Conservation (phyloP, 2,888 invertebrate genomes). For the Acholoe squamosa region DNA sequence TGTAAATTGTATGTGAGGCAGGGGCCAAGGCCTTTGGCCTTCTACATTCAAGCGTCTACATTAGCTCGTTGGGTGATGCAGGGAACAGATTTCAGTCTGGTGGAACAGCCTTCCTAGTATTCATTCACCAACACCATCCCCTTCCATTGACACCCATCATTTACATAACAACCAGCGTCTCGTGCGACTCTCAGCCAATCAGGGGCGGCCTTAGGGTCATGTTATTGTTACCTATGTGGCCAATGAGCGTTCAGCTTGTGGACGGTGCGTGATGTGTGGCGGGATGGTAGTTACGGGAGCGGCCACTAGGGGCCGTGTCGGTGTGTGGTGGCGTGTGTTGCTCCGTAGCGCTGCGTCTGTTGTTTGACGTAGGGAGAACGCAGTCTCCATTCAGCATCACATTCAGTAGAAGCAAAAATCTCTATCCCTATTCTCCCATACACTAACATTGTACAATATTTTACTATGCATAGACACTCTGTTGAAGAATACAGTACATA, state of each 20-base stretch:
- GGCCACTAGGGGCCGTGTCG: background rate
- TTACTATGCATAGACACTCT: too few species aligned
- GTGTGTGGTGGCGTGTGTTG: background rate
- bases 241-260: background rate
- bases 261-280: background rate
- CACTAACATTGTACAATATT: too few species aligned
- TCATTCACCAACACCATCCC: background rate
- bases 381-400: too few species aligned
- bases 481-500: too few species aligned
- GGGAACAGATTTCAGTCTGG: too few species aligned
- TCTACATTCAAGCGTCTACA: background rate
- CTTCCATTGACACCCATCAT: background rate
- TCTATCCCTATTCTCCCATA: too few species aligned
- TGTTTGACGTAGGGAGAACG: too few species aligned
- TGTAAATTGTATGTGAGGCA: background rate
- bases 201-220: background rate
- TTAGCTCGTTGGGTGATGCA: too few species aligned
- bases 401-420: too few species aligned
- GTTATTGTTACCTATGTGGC: constrained; percentile 45
- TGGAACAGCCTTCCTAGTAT: background rate
- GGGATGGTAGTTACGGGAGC: background rate
- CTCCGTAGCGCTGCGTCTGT: background rate
- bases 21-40: background rate
- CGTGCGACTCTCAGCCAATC: background rate
- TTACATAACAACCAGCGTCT: background rate